A percentile compares a stretch with the other conserved stretches of the same genome.
Conservation (phyloP, 2,797 vertebrate genomes). For the Poeciliopsis presidionis region DNA sequence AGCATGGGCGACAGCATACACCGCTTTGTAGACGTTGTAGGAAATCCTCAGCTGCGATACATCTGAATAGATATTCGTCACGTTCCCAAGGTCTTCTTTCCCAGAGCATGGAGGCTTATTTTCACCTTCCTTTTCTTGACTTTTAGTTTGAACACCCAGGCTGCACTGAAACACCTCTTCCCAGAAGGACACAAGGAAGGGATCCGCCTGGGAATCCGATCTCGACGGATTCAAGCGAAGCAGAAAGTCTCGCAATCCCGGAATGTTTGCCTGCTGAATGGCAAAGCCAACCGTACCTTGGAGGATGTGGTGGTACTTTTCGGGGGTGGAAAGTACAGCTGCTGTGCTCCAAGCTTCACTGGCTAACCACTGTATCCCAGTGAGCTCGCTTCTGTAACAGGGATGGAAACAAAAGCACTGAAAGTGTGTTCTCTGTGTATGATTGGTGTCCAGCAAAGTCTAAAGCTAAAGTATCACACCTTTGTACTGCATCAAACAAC, state of each 20-base stretch:
- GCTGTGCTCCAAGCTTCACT: constrained; percentile 87
- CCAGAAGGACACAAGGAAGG: constrained; percentile 81
- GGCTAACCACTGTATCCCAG: constrained; percentile 83
- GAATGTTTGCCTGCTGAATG: constrained; percentile 77
- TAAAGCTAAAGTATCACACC: constrained; percentile 51
- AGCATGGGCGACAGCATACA: constrained; percentile 78
- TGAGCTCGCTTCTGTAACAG: constrained; percentile 67
- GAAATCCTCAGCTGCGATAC: constrained; percentile 85
- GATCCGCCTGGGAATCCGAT: constrained; percentile 60
- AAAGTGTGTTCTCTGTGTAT: neutral
- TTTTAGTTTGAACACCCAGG: constrained; percentile 38
- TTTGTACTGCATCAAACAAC: constrained; percentile 77
- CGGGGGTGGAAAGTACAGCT: constrained; percentile 76
- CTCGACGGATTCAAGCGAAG: constrained; percentile 74
- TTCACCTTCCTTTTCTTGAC: constrained; percentile 17
- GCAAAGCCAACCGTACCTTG: constrained; percentile 84
- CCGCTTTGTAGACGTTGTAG: constrained; percentile 85
- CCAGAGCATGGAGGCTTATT: constrained; percentile 73
- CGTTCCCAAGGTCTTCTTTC: constrained; percentile 70
- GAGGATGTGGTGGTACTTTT: constrained; percentile 75
- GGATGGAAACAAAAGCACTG: neutral
- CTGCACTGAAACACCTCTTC: constrained; percentile 81
- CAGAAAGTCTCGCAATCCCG: constrained; percentile 78
- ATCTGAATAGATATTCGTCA: constrained; percentile 82
- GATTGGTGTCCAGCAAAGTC: constrained; percentile 9